A percentile compares a stretch with the other conserved stretches of the same genome.
These are phyloP conservation scores for Eledone cirrhosa DNA, from an alignment of 2,888 invertebrate genomes.

Conservation along the genomic window DNA sequence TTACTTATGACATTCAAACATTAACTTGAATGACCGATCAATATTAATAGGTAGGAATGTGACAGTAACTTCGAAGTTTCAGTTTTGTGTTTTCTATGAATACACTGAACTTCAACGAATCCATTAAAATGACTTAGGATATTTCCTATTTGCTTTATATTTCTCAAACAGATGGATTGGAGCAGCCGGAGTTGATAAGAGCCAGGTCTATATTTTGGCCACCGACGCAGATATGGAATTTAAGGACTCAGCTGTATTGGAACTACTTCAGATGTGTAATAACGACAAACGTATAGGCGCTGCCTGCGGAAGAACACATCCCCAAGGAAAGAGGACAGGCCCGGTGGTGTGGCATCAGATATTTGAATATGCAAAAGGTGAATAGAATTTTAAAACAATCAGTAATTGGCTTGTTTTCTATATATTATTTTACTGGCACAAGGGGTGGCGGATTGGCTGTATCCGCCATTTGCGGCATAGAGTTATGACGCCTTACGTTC, in stretches of 20 bases:
- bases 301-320: slow-evolving; percentile 47
- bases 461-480: no score
- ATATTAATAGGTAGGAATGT: not conserved
- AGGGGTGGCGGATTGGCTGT: no score
- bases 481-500: no score
- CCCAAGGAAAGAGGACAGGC: slow-evolving; percentile 44
- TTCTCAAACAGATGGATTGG: not conserved
- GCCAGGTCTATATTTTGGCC: slow-evolving; percentile 45
- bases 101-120: no score
- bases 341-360: slow-evolving; percentile 51
- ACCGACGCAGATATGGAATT: slow-evolving; percentile 54
- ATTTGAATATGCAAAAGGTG: slow-evolving; percentile 55
- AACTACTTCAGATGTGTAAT: slow-evolving; percentile 41
- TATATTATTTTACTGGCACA: no score
- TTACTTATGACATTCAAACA: no score
- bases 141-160: not conserved
- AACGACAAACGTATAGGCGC: slow-evolving; percentile 42
- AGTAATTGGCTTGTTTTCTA: no score
- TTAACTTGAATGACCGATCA: not conserved
- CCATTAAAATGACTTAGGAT: not conserved
- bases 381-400: no score
- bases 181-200: slow-evolving; percentile 30
- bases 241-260: slow-evolving; percentile 41
- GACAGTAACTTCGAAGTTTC: not conserved
- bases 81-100: no score